Evolutionary conservation across 2,888 invertebrate species (phyloP), one percentile per base, ranked within the genome.

Genomic region (Epistrophe grossulariae): DNA sequence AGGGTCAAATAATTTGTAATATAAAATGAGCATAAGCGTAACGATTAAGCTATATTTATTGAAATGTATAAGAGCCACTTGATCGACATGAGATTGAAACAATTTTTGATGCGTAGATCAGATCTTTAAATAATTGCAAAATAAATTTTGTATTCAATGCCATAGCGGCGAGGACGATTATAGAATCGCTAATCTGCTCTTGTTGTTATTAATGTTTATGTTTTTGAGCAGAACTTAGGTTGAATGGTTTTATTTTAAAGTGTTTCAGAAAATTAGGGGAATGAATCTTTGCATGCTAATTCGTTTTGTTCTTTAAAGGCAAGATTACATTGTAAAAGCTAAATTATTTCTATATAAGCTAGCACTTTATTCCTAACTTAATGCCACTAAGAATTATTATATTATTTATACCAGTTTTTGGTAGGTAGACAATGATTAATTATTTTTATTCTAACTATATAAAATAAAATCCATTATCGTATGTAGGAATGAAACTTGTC

Each of bases 41-140:
- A 55, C 60, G 62, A 81, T 68, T 52, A 9, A 35, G 10, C 45
- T 64, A 64, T 64, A 64, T 64, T 15, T 35, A 55, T 55, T 10
- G 24, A 40, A 24, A 28, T 40, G 28, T 28, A 24, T 24, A 10
- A n/a, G 11, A 40, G 24, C 4, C 10, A 40, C 19, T 70, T 28
- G 40, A 70, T 70, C 24, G 70, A 40, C 24, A 70, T 70, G 38
- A 24, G n/a, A 35, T 28, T 55, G 48, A 70, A 15, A 15, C n/a
- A 55, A 55, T 43, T 70, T 52, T 40, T 70, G 31, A 40, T 70
- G 70, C 24, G 55, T 70, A 50, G 48, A 68, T 68, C 50, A 35
- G 19, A 68, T 68, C 35, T 50, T 50, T 40, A n/a, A n/a, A 9
- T 70, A 40, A 70, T 55, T 40, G 24, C 52, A 10, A n/a, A n/a